Evolutionary conservation across 1,140 invertebrate species (phyloP).

Genomic region (Dolichoris vasculosae): DNA sequence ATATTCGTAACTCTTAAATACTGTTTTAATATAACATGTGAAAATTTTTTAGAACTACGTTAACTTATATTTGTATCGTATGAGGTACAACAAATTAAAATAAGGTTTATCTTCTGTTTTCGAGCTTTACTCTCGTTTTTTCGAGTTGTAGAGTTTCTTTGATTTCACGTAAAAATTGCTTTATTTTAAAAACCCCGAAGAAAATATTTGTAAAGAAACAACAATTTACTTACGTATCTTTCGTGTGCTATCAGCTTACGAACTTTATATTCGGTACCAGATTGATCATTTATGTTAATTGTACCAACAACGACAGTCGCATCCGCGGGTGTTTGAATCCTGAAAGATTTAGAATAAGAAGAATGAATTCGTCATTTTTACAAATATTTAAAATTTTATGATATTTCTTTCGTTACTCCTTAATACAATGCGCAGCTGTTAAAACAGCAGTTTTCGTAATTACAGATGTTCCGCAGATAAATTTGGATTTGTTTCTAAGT

Average conservation of each 20-base stretch:
- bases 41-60: too few species aligned
- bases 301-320: slow-evolving; percentile 8
- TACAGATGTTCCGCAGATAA: slow-evolving; percentile 29
- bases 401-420: not conserved
- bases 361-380: not conserved
- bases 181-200: not conserved
- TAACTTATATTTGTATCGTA: too few species aligned
- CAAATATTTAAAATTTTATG: not conserved
- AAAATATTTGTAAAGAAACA: not conserved
- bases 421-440: slow-evolving; percentile 22
- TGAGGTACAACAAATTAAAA: too few species aligned
- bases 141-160: too few species aligned
- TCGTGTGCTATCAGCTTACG: not conserved
- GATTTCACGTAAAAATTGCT: not conserved
- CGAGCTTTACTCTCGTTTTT: too few species aligned
- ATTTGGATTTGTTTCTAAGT: not conserved
- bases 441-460: slow-evolving; percentile 16
- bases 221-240: slow-evolving; percentile 13
- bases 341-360: not conserved
- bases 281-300: not conserved
- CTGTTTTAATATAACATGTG: too few species aligned
- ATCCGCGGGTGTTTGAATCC: not conserved
- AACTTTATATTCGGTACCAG: not conserved
- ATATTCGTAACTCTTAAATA: too few species aligned
- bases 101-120: too few species aligned